Evolutionary conservation across 1,140 invertebrate species (phyloP), one percentile per base, ranked within the genome.

Genomic region (Parasteatoda tepidariorum): DNA sequence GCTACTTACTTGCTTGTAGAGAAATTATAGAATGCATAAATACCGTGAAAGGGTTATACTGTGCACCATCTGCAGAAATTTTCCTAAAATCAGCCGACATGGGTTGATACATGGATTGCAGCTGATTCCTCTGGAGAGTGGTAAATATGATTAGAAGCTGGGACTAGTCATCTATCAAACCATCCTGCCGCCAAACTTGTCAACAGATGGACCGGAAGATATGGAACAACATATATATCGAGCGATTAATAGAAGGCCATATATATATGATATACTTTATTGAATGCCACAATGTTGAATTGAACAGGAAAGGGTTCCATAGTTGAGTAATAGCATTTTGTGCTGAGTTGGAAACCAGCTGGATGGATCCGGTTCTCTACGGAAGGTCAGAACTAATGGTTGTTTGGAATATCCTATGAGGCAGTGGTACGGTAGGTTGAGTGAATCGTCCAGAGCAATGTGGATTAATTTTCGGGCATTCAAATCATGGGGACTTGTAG

Each of bases 141-240:
- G 71, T 24, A 74, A 74, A 74, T 74, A 54, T 74, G 71, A 74
- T 74, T 74, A 74, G 30, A 55, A 31, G 41, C 24, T 74, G 24
- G 38, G 30, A 24, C 55, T 33, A 59, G 28, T 13, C 41, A 74
- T 74, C 55, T 54, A 64, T 64, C 61, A 24, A 18, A 7, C 48
- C 28, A 31, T 3, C 30, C 28, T 28, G 54, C 54, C n/a, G 54
- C 38, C 55, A 18, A 24, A 48, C 55, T 26, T 61, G 71, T 74
- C 71, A 74, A 74, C 71, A 74, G 71, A 74, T 74, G 71, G 71
- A 55, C 55, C 55, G 55, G 71, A 74, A 74, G 71, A 74, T 74
- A 74, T 61, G 71, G 71, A 61, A 30, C n/a, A 57, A 57, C 71
- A 28, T 74, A 48, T 54, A 31, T 18, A 74, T 74, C n/a, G 55